Evolutionary conservation across 2,888 invertebrate species (phyloP).

Genomic region (Idaea straminata): DNA sequence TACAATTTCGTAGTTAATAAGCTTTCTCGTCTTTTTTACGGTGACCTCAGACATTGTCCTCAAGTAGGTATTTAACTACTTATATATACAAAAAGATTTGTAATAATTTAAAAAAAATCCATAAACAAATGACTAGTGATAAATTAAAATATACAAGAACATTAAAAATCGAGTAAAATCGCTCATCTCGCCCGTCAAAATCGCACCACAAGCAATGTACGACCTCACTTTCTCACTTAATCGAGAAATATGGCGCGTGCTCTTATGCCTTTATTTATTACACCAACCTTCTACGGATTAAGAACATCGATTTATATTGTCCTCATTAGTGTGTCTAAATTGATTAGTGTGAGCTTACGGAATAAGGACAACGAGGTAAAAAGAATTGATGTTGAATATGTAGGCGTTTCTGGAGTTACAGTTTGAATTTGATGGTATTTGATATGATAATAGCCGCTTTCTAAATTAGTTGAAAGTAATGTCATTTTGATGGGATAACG

Average conservation of each 20-base stretch:
- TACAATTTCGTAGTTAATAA: too few relatives aligned
- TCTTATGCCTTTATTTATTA: constrained; percentile 77
- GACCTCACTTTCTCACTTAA: constrained; percentile 76
- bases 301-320: constrained; percentile 72
- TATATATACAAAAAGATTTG: background rate
- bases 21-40: too few relatives aligned
- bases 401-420: background rate
- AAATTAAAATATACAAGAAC: background rate
- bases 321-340: constrained; percentile 73
- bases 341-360: constrained; percentile 61
- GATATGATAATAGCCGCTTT: too few relatives aligned
- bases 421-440: background rate
- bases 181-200: constrained; percentile 28
- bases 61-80: too few relatives aligned
- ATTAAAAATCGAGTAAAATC: constrained; percentile 14
- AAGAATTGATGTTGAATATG: background rate
- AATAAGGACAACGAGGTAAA: constrained; percentile 17
- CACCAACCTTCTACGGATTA: constrained; percentile 64
- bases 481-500: too few relatives aligned
- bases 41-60: too few relatives aligned
- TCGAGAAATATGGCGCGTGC: constrained; percentile 78
- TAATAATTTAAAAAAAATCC: background rate
- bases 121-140: background rate
- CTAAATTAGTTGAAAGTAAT: too few relatives aligned
- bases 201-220: constrained; percentile 37